Conservation (phyloP, 2,888 invertebrate genomes). For the Elmis aenea region DNA sequence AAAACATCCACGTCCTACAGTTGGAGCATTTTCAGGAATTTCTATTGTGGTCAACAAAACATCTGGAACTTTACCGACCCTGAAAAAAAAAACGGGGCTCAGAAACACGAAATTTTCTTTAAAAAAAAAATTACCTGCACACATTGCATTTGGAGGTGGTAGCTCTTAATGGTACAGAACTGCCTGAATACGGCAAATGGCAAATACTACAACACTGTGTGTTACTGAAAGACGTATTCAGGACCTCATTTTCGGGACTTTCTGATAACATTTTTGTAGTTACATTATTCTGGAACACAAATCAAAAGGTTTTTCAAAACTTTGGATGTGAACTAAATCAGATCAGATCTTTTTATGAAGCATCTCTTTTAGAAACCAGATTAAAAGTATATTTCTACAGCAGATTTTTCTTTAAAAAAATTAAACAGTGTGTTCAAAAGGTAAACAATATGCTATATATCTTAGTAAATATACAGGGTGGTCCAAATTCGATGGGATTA, state of each 20-base stretch:
- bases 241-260: conserved; percentile 36
- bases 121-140: conserved; percentile 54
- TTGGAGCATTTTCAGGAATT: conserved; percentile 69
- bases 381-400: too few species aligned
- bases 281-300: conserved; percentile 22
- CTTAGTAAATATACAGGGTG: too few species aligned
- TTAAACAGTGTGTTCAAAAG: too few species aligned
- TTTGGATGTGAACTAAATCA: too few species aligned
- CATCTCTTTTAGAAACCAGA: too few species aligned
- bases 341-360: too few species aligned
- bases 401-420: too few species aligned
- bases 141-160: conserved; percentile 67
- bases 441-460: too few species aligned
- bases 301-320: too few species aligned
- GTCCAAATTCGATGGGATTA: too few species aligned
- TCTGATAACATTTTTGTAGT: conserved; percentile 36
- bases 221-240: conserved; percentile 14
- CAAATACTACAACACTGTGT: conserved; percentile 21
- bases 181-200: conserved; percentile 80
- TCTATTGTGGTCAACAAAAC: conserved; percentile 86
- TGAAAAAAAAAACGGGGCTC: conserved; percentile 36
- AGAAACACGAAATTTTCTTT: conserved; percentile 2
- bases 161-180: conserved; percentile 67
- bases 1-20: conserved; percentile 65
- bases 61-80: conserved; percentile 83